Base-by-base conservation (phyloP, 2,797 vertebrate genomes). In the Lacerta viridis region DNA sequence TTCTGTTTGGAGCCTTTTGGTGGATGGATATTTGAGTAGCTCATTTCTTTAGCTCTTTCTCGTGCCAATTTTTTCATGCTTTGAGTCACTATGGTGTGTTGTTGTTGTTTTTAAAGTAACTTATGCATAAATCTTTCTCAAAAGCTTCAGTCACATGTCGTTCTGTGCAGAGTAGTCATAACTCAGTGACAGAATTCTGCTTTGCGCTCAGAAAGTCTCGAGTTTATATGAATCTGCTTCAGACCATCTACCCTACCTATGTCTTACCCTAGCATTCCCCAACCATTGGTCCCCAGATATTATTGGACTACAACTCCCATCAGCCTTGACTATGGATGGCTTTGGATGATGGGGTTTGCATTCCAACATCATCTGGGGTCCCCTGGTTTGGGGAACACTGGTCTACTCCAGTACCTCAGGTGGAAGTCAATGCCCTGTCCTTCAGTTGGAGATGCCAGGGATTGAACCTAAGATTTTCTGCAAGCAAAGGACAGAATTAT, bases 111-210 rank as follows among this genome's bases (percentile, higher is more conserved):
- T 2, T 15, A 36, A 36, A 91, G 88, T 90, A 90, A 92, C 59
- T 81, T 71, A 90, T 80, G 79, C 23, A 87, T 85, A 93, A 93
- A 92, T 94, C 41, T 84, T 92, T 91, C 89, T 91, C 25, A 27
- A 0, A 0, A 25, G 59, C 29, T 71, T 85, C 71, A 76, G 83
- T 25, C 23, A 66, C 29, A 20, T 80, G 27, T 27, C 9, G 8
- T 46, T 64, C 17, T 23, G 17, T 23, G 77, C 15, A 23, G 46
- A 7, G 50, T n/a, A 27, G 13, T 46, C 77, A 79, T 18, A 78
- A 13, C 7, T 75, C 20, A 39, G 36, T 75, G 9, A 7, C 43
- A 78, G 43, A 50, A 4, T 46, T 23, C 43, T 29, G 43, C 41
- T 10, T 46, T 78, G 41, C 5, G 17, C 50, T 43, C 76, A 78